Evolutionary conservation across 2,888 invertebrate genomes (phyloP), one percentile per base, ranked within the genome.

Genomic region (Dynastes tityus): DNA sequence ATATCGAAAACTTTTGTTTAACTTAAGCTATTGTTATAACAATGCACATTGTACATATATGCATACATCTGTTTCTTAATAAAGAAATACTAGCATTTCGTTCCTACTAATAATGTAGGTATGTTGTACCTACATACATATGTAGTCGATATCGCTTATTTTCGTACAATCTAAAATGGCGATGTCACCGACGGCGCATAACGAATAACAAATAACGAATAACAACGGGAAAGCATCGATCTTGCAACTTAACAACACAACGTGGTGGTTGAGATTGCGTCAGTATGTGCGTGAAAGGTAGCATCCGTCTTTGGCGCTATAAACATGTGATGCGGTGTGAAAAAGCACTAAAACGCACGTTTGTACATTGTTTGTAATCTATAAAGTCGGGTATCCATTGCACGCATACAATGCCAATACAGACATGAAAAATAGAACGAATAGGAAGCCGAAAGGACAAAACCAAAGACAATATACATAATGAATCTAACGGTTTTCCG

Each of bases 311-410:
- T 53, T 53, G 53, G 16, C 53, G 53, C 53, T 53, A 53, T 53
- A 53, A 53, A 53, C 53, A 13, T 53, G 53, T 53, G 53, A 16
- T 16, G 53, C 53, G 53, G 16, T 13, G 53, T 53, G 53, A 53
- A 53, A 53, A 53, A 53, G 53, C 53, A 16, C 53, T 53, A 53
- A 53, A 53, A 53, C 53, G n/a, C 53, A 53, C 53, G 53, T 53
- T 53, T 53, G 53, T 16, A 53, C 53, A 53, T 53, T 53, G 53
- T 53, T 53, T 53, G 53, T n/a, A 45, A 16, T 53, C 53, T n/a
- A 16, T 53, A 53, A 16, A n/a, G 53, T n/a, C n/a, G 53, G 16
- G 53, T n/a, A n/a, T n/a, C 53, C 13, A 53, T 53, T 53, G 53
- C 53, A n/a, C 53, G 16, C 53, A 16, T 6, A 53, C 53, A 53